Percentiles rank a stretch among this genome's conserved stretches.
Conservation (phyloP, 2,113 vertebrate genomes). For the Macaca mulatta region DNA sequence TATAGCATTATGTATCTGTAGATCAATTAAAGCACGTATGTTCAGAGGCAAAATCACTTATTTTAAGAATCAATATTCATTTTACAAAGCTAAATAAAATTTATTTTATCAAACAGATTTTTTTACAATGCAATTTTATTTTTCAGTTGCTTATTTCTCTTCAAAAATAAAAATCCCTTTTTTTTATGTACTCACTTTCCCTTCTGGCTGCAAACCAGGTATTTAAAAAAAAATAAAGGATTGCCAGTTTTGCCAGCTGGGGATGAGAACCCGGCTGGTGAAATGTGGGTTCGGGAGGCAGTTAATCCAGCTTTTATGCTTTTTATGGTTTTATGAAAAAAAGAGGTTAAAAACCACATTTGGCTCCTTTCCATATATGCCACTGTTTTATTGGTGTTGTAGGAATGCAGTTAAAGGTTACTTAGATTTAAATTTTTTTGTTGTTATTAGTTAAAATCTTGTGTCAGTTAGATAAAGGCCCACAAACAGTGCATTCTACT, state of each 20-base stretch:
- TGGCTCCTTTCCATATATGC: slow-evolving; percentile 82
- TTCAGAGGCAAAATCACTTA: slow-evolving; percentile 43
- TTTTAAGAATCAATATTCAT: slow-evolving; percentile 40
- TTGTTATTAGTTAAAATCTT: slow-evolving; percentile 79
- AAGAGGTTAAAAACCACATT: slow-evolving; percentile 87
- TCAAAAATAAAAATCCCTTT: slow-evolving; percentile 79
- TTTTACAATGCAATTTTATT: slow-evolving; percentile 75
- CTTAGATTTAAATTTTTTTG: slow-evolving; percentile 75
- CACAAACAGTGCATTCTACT: slow-evolving; percentile 63
- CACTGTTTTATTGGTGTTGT: slow-evolving; percentile 82
- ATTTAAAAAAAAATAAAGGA: slow-evolving; percentile 88
- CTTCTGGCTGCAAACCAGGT: slow-evolving; percentile 86
- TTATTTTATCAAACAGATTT: slow-evolving; percentile 70
- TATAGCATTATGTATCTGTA: not conserved
- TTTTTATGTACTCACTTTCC: slow-evolving; percentile 83
- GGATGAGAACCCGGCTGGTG: slow-evolving; percentile 88
- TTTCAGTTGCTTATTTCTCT: slow-evolving; percentile 79
- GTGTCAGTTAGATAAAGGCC: slow-evolving; percentile 72
- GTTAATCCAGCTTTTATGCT: slow-evolving; percentile 88
- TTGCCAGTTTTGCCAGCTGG: slow-evolving; percentile 89
- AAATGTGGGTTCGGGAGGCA: slow-evolving; percentile 84
- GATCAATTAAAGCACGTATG: not conserved
- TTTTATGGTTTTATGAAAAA: slow-evolving; percentile 88
- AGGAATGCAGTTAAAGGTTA: slow-evolving; percentile 83
- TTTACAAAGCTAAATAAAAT: slow-evolving; percentile 67